phyloP scores from a whole-genome alignment of 2,888 invertebrate genomes.

The Dioctria linearis region DNA sequence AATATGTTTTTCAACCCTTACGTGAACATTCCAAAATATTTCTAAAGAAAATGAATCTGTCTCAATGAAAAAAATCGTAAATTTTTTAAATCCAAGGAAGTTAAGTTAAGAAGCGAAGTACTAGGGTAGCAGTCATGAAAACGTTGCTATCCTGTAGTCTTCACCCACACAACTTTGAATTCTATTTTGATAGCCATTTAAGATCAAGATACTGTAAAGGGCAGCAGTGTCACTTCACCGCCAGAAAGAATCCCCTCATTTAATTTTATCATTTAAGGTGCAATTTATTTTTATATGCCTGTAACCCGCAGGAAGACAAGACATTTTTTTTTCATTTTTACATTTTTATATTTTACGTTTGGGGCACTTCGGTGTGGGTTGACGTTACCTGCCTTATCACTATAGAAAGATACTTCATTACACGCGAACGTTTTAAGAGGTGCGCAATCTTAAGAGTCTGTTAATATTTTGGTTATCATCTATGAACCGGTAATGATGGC shows the following conservation, averaged over 20 bases:
- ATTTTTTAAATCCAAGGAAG: no score
- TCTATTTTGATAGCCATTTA: conserved; percentile 39
- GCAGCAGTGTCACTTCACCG: conserved; percentile 9
- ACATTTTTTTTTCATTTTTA: conserved; percentile 48
- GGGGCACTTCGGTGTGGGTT: conserved; percentile 10
- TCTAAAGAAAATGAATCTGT: no score
- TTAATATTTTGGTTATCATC: conserved; percentile 58
- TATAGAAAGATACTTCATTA: conserved; percentile 55
- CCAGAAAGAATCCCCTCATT: conserved; percentile 49
- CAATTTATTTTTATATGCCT: conserved; percentile 58
- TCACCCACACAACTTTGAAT: background rate
- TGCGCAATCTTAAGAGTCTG: conserved; percentile 49
- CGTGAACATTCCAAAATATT: no score
- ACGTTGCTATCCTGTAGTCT: no score
- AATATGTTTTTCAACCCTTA: no score
- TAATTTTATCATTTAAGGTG: conserved; percentile 56
- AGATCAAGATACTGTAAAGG: conserved; percentile 43
- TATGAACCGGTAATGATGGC: conserved; percentile 57
- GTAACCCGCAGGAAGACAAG: conserved; percentile 55
- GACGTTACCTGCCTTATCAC: conserved; percentile 43
- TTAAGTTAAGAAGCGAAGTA: no score
- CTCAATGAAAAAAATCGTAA: no score
- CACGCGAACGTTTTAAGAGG: conserved; percentile 48
- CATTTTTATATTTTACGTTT: conserved; percentile 35
- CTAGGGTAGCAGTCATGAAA: no score